Percentiles rank a stretch among this genome's conserved stretches.
These are phyloP conservation scores for Laothoe populi DNA, from an alignment of 2,888 invertebrate species.

Conservation along the genomic window DNA sequence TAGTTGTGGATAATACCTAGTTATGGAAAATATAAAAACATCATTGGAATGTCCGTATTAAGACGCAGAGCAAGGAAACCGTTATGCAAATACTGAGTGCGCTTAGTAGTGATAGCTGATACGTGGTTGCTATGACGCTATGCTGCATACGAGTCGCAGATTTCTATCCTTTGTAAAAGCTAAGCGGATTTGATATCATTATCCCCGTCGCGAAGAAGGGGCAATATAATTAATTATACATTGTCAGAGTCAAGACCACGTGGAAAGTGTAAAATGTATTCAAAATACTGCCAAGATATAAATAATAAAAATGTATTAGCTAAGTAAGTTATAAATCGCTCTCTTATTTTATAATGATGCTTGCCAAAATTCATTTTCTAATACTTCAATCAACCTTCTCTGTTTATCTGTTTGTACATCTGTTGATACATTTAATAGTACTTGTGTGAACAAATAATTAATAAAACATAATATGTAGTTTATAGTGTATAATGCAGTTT, in stretches of 20 bases:
- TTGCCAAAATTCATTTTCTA: neutral
- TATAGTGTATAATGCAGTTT: neutral
- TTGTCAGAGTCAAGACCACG: neutral
- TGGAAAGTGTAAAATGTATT: too few relatives aligned
- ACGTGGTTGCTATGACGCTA: neutral
- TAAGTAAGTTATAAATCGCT: neutral
- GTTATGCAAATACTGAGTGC: slow-evolving; percentile 25
- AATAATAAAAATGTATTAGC: neutral
- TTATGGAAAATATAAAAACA: slow-evolving; percentile 2
- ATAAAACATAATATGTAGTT: neutral
- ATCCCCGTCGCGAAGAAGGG: neutral
- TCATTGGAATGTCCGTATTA: slow-evolving; percentile 29
- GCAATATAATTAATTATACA: neutral
- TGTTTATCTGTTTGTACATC: neutral
- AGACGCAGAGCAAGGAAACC: slow-evolving; percentile 34
- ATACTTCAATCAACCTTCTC: neutral
- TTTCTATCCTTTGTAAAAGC: neutral
- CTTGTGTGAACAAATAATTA: neutral
- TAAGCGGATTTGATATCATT: neutral
- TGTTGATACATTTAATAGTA: neutral
- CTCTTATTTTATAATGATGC: neutral
- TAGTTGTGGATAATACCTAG: neutral
- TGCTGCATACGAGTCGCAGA: neutral
- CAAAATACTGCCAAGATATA: too few relatives aligned
- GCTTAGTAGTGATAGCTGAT: neutral